phyloP scores from a whole-genome alignment of 35 echinoderm and acorn worm species.

The Hemicentrotus pulcherrimus region DNA sequence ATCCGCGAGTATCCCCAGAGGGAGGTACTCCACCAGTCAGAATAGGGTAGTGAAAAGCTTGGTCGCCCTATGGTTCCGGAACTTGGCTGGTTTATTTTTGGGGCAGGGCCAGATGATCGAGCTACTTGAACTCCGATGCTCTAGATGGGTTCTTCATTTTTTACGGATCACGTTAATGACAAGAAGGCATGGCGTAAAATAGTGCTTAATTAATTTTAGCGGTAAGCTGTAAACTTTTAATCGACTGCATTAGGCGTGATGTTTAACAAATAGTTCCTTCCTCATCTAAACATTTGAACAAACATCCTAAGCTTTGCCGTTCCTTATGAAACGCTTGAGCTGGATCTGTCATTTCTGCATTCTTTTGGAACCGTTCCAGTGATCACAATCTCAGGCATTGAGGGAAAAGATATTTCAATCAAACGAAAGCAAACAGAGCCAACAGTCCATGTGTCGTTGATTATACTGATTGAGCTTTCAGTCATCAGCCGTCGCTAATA shows the following conservation, averaged over 20 bases:
- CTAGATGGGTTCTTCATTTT: neutral
- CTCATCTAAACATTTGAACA: neutral
- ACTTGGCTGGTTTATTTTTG: constrained; percentile 1
- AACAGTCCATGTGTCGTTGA: neutral
- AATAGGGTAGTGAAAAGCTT: constrained; percentile 4
- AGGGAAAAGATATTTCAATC: neutral
- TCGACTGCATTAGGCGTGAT: neutral
- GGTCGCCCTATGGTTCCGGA: constrained; percentile 6
- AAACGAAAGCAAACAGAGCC: neutral
- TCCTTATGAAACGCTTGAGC: neutral
- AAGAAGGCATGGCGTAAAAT: neutral
- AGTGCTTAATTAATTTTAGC: neutral
- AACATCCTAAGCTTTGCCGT: neutral
- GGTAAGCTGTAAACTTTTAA: neutral
- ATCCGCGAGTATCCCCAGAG: neutral
- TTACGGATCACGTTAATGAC: neutral
- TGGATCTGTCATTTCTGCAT: neutral
- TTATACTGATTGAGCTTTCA: neutral
- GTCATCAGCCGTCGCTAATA: neutral
- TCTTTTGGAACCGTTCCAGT: neutral
- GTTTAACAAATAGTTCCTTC: neutral
- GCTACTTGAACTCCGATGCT: neutral
- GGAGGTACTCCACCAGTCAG: neutral
- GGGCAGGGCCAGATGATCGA: neutral
- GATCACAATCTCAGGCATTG: neutral